Evolutionary conservation across 2,113 vertebrate genomes (phyloP), one percentile per base, ranked within the genome.

Genomic region (Hoplias malabaricus): DNA sequence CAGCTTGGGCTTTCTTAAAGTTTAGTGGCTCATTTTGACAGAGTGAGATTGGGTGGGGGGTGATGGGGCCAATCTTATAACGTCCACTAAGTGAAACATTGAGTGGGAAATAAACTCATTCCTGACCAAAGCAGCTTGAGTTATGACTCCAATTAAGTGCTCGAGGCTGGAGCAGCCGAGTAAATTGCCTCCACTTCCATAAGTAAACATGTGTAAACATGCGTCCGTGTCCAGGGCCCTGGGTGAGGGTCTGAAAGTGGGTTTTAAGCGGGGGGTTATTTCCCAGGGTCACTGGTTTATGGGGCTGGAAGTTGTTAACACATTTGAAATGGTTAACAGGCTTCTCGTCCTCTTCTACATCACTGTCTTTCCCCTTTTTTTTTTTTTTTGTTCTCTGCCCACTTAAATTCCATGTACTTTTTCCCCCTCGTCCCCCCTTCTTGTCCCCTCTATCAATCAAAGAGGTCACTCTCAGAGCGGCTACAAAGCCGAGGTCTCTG

Each of bases 261-360:
- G 46, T 46, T 80, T 78, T 50, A 80, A 80, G 43, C 80, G 62
- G 14, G 48, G 57, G 80, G 68, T 79, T 43, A 73, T 83, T 74
- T 78, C 79, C 77, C 40, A 71, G 70, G 84, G 79, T 81, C 81
- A 81, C 61, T 21, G 27, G 8, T 56, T 70, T 75, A 71, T 61
- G 53, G 23, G 68, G 21, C 83, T 84, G 78, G 81, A 75, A 80
- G 83, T 78, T 78, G 81, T 85, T 80, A 78, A 80, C 53, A 57
- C 74, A 48, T 78, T 69, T 68, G 56, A 76, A 85, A 85, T 83
- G 75, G 81, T 78, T 75, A 79, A 31, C 80, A 84, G 78, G 79
- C 77, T 63, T 54, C 79, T 42, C 36, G 68, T 48, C 27, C 34
- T 62, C 56, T 65, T 19, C 46, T 31, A 27, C 29, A 7, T 16